phyloP scores from a whole-genome alignment of 2,797 vertebrate genomes.

The Morelia viridis region DNA sequence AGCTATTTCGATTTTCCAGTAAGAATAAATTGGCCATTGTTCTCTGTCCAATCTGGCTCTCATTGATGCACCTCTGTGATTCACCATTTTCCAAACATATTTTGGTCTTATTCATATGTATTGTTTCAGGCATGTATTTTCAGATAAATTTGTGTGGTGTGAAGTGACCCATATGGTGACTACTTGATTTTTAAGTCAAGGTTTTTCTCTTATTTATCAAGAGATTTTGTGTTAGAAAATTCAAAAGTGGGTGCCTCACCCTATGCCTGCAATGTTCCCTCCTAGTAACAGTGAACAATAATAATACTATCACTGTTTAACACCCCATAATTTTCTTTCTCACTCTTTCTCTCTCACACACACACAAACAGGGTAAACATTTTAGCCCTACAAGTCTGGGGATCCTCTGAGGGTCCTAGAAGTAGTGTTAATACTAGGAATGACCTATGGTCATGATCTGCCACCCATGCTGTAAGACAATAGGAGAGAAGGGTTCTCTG shows the following conservation, averaged over 20 bases:
- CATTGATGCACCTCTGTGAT: background rate
- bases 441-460: background rate
- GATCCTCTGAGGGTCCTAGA: background rate
- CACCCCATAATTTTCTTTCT: background rate
- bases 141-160: background rate
- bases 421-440: background rate
- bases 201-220: background rate
- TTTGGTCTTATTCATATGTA: background rate
- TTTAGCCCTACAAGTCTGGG: background rate
- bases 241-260: too few species aligned
- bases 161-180: background rate
- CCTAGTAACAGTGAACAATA: too few species aligned
- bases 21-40: background rate
- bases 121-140: background rate
- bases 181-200: background rate
- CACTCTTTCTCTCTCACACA: background rate
- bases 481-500: too few species aligned
- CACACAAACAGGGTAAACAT: background rate
- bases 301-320: background rate
- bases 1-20: background rate
- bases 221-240: too few species aligned
- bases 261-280: too few species aligned
- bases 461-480: background rate
- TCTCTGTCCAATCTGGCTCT: background rate
- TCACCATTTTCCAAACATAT: background rate